These are phyloP conservation scores for Benthochromis sp. DNA, from an alignment of 2,113 vertebrate genomes.

Conservation along the genomic window DNA sequence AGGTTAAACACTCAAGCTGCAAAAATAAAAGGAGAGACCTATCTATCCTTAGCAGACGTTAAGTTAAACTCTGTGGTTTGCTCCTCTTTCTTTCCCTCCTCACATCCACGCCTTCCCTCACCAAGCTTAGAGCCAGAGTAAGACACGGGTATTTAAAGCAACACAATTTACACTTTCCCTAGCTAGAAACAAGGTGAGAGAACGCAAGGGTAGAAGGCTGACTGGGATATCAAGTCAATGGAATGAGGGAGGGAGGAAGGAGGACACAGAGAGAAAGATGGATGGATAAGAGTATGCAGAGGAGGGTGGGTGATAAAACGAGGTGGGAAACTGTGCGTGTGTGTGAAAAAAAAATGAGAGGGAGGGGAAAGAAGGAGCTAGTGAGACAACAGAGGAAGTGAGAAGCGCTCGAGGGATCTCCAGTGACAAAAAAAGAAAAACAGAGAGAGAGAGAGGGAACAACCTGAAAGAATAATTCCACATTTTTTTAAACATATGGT, in stretches of 20 bases:
- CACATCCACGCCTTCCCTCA: neutral
- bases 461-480: neutral
- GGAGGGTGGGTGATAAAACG: slow-evolving; percentile 13
- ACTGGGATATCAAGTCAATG: slow-evolving; percentile 10
- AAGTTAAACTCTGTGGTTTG: slow-evolving; percentile 33
- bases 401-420: neutral
- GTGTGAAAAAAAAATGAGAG: neutral
- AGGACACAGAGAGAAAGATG: neutral
- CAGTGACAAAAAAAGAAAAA: neutral
- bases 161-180: slow-evolving; percentile 66
- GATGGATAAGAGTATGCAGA: slow-evolving; percentile 2
- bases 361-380: neutral
- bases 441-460: neutral
- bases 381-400: neutral
- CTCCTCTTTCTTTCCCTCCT: neutral
- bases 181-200: slow-evolving; percentile 29
- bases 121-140: slow-evolving; percentile 32
- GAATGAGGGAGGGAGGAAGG: neutral
- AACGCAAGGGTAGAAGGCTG: slow-evolving; percentile 1
- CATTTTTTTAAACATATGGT: neutral
- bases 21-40: slow-evolving; percentile 14
- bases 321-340: neutral
- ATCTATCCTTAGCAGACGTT: slow-evolving; percentile 45
- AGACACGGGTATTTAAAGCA: slow-evolving; percentile 69
- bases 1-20: slow-evolving; percentile 15